phyloP scores from a whole-genome alignment of 2,797 vertebrate species.

The Diglossa cyanea region DNA sequence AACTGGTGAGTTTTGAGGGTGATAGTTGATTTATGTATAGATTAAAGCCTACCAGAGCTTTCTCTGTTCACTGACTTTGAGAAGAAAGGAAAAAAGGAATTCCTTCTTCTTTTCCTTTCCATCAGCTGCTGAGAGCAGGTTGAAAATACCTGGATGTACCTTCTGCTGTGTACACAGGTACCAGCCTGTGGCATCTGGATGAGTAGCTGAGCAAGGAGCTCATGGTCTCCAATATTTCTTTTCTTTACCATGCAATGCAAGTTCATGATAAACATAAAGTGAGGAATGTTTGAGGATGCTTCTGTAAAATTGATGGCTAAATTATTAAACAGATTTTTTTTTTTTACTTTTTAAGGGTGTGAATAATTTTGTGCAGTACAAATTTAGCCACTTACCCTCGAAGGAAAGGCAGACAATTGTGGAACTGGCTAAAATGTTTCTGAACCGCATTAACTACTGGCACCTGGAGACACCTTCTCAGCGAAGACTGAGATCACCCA shows the following conservation, averaged over 20 bases:
- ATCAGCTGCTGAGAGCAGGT: background rate
- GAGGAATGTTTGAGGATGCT: background rate
- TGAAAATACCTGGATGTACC: background rate
- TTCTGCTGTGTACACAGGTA: background rate
- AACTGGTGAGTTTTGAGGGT: background rate
- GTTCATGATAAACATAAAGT: background rate
- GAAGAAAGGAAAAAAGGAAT: background rate
- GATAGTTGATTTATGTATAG: background rate
- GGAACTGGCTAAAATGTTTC: slow-evolving; percentile 97
- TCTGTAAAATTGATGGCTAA: background rate
- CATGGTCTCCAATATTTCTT: background rate
- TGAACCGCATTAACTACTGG: slow-evolving; percentile 99
- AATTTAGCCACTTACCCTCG: slow-evolving; percentile 95
- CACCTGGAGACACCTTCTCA: slow-evolving; percentile 97
- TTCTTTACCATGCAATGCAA: background rate
- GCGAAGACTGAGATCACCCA: slow-evolving; percentile 85
- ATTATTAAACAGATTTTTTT: background rate
- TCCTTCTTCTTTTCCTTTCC: background rate
- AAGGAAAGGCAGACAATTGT: slow-evolving; percentile 96
- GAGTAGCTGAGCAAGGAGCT: background rate
- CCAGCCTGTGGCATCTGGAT: background rate
- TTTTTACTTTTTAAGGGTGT: slow-evolving; percentile 84
- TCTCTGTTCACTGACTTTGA: background rate
- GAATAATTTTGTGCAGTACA: slow-evolving; percentile 99
- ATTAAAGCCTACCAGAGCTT: background rate